These are phyloP conservation scores for Drosophila greeni DNA, from an alignment of 2,888 invertebrate species.

Conservation along the genomic window DNA sequence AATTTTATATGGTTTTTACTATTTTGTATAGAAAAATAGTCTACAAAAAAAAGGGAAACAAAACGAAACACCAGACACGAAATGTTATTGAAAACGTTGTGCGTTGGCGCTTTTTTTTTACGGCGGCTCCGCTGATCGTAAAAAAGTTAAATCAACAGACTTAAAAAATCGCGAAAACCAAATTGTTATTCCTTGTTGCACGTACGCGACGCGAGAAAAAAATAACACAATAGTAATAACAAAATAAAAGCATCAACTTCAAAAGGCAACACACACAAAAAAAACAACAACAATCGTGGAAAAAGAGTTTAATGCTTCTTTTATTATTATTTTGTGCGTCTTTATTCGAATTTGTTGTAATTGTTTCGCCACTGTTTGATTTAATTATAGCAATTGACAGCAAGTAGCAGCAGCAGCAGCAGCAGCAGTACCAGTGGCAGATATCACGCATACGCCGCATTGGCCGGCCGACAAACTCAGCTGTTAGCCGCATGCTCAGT, in stretches of 20 bases:
- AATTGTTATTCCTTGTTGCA: constrained; percentile 36
- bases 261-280: constrained; percentile 20
- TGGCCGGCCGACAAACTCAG: constrained; percentile 33
- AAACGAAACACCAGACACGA: constrained; percentile 25
- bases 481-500: constrained; percentile 49
- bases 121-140: constrained; percentile 43
- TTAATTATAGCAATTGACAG: constrained; percentile 45
- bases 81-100: constrained; percentile 51
- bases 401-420: constrained; percentile 4
- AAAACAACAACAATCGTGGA: constrained; percentile 20
- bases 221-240: constrained; percentile 10
- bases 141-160: constrained; percentile 42
- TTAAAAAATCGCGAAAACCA: constrained; percentile 23
- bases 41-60: constrained; percentile 9
- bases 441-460: constrained; percentile 52
- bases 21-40: constrained; percentile 27
- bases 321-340: background rate
- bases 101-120: constrained; percentile 30
- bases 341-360: constrained; percentile 51
- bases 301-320: constrained; percentile 26
- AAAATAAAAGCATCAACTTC: constrained; percentile 26
- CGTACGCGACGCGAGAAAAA: constrained; percentile 22
- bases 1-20: constrained; percentile 16
- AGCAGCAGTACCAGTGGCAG: background rate
- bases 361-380: constrained; percentile 38